Conservation (phyloP, 1,140 invertebrate species). For the Brachionus calyciflorus region DNA sequence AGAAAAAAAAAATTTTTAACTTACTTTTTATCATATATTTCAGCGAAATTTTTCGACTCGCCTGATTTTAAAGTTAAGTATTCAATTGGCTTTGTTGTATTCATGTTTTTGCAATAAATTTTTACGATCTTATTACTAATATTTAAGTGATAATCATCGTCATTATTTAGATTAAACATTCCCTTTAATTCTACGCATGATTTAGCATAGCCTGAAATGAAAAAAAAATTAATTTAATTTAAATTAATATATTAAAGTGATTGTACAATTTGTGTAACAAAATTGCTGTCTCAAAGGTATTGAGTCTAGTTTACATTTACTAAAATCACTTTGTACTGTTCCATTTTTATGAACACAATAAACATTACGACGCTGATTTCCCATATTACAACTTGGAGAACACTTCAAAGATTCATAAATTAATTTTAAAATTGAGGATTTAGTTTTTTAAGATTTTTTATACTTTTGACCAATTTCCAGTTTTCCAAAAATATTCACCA, state of each 20-base stretch:
- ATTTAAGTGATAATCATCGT: constrained; percentile 20
- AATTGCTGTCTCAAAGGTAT: constrained; percentile 27
- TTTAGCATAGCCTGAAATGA: constrained; percentile 1
- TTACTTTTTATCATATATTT: constrained; percentile 47
- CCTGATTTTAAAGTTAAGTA: constrained; percentile 22
- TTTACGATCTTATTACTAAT: neutral
- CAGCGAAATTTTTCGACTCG: constrained; percentile 32
- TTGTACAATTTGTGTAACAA: constrained; percentile 33
- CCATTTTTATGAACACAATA: constrained; percentile 21
- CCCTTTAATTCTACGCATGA: constrained; percentile 10
- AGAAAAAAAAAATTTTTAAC: too few species aligned
- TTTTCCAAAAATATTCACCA: constrained; percentile 27
- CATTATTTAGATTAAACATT: neutral
- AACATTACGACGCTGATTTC: neutral
- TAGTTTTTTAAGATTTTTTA: too few species aligned
- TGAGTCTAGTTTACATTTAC: constrained; percentile 1
- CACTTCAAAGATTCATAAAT: constrained; percentile 9
- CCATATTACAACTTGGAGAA: neutral
- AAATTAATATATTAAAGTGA: neutral
- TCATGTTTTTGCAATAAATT: constrained; percentile 44
- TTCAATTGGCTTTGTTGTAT: constrained; percentile 15
- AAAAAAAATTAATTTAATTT: neutral
- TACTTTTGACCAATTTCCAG: constrained; percentile 20
- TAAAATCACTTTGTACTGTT: neutral
- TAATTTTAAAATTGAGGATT: too few species aligned